These are phyloP conservation scores for Epirrhoe tristata DNA, from an alignment of 2,888 invertebrate genomes.

Conservation along the genomic window DNA sequence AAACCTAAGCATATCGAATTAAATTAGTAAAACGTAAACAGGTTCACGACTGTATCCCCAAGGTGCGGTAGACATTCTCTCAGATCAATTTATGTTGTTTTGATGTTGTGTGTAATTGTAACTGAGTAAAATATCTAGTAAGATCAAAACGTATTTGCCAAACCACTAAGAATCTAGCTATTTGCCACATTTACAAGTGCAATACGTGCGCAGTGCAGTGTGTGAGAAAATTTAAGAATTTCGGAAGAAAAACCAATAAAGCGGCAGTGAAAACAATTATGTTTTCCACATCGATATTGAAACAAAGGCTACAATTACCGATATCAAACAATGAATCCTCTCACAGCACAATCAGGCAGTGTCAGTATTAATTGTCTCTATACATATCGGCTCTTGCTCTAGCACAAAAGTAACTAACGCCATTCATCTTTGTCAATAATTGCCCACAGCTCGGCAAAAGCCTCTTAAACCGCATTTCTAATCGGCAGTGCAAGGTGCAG, in stretches of 20 bases:
- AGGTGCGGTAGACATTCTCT: too few relatives aligned
- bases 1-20: too few relatives aligned
- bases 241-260: conserved; percentile 7
- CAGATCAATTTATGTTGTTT: too few relatives aligned
- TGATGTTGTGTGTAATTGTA: too few relatives aligned
- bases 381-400: background rate
- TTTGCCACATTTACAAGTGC: background rate
- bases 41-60: too few relatives aligned
- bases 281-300: conserved; percentile 17
- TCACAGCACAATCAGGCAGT: conserved; percentile 26
- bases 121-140: too few relatives aligned
- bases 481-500: too few relatives aligned
- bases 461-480: too few relatives aligned
- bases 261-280: conserved; percentile 7
- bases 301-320: conserved; percentile 31
- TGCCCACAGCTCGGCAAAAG: too few relatives aligned
- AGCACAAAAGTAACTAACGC: conserved; percentile 2
- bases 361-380: conserved; percentile 16
- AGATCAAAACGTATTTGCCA: too few relatives aligned
- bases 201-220: background rate
- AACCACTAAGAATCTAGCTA: background rate
- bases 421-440: too few relatives aligned
- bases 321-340: conserved; percentile 29
- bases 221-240: background rate
- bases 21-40: too few relatives aligned